Evolutionary conservation across 2,113 vertebrate genomes (phyloP).

Genomic region (Rhynchomys soricoides): DNA sequence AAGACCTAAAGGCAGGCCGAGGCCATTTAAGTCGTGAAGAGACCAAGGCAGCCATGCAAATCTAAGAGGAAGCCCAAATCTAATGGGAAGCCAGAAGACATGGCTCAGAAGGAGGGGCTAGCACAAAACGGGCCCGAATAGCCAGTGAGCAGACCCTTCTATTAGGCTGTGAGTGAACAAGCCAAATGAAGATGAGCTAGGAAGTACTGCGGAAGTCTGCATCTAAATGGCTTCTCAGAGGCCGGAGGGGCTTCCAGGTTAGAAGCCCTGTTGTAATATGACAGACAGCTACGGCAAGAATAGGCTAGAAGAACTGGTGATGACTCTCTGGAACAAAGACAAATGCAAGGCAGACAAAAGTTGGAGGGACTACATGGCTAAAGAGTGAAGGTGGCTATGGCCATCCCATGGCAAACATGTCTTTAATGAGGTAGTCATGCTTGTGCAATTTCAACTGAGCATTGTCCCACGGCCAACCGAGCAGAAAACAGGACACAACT

Average conservation of each 20-base stretch:
- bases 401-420: not conserved
- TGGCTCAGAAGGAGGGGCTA: not conserved
- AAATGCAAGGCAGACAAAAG: not conserved
- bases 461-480: not conserved
- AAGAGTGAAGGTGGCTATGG: not conserved
- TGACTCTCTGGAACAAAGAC: not conserved
- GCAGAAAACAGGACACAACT: not conserved
- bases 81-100: not conserved
- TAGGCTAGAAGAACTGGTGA: not conserved
- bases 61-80: not conserved
- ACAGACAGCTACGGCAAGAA: not conserved
- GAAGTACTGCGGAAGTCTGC: not conserved
- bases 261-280: not conserved
- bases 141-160: not conserved
- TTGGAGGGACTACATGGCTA: not conserved
- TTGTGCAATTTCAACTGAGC: not conserved
- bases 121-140: not conserved
- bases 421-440: not conserved
- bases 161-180: not conserved
- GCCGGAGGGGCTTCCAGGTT: slow-evolving; percentile 7
- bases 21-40: not conserved
- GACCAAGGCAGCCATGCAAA: not conserved
- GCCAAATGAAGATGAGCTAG: not conserved
- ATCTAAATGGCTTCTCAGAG: slow-evolving; percentile 9
- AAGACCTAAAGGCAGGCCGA: not conserved